Evolutionary conservation across 2,888 invertebrate species (phyloP), one percentile per base, ranked within the genome.

Genomic region (Neoaliturus tenellus): DNA sequence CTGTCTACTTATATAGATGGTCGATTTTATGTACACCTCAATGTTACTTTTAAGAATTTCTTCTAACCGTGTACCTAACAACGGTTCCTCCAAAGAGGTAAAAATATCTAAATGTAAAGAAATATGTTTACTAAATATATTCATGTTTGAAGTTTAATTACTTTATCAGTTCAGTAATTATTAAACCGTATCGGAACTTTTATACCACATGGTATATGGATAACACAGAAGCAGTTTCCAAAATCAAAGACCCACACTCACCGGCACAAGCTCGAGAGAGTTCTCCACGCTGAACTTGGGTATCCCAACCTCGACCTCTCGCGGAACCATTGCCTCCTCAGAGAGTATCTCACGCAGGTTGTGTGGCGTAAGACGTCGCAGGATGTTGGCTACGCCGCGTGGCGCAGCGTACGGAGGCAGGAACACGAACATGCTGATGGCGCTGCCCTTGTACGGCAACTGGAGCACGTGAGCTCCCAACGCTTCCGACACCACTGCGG

Each of bases 241-340:
- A n/a, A n/a, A n/a, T n/a, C n/a, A n/a, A n/a, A n/a, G n/a, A n/a
- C 39, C 5, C 5, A 39, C 0, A 91, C 93, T 93, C 91, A 96
- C 95, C 80, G 93, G 93, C 87, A 93, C 92, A 78, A 96, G 90
- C 85, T 95, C 93, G 83, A 95, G 89, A 33, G 92, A 93, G 87
- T 94, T 94, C 89, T 97, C 97, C 75, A 97, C 92, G 23, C 94
- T 93, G 90, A 98, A 97, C 89, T 95, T 96, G 12, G 97, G 98
- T 80, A 98, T 91, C 69, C 94, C 93, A 0, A 98, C 94, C 88
- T 96, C 93, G 78, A 97, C 96, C 86, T 95, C 95, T 28, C 95
- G 93, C 0, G 93, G 91, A 89, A 93, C 92, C 89, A 95, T 93
- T 44, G 94, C 93, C 85, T 93, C 93, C 20, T 88, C 87, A n/a